These are phyloP conservation scores for Dipodomys spectabilis DNA, from an alignment of 2,113 vertebrate genomes.

Conservation along the genomic window DNA sequence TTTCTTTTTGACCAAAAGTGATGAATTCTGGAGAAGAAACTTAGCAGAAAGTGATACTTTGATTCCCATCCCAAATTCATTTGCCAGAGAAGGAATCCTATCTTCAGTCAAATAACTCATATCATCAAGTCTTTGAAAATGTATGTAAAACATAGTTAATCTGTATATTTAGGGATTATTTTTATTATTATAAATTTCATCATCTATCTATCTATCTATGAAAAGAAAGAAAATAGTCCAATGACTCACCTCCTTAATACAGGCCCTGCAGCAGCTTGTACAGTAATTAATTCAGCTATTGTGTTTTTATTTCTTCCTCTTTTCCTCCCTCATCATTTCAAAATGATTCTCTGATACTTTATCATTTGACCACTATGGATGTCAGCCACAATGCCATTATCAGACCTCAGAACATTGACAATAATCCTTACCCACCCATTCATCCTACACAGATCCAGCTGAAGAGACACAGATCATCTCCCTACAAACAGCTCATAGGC, in stretches of 20 bases:
- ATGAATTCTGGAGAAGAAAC: not conserved
- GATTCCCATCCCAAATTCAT: not conserved
- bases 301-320: not conserved
- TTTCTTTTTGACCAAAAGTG: not conserved
- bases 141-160: not conserved
- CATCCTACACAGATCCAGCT: not conserved
- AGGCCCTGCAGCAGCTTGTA: not conserved
- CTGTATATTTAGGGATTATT: conserved; percentile 33
- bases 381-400: not conserved
- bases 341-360: not conserved
- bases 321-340: not conserved
- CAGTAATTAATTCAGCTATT: not conserved
- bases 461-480: not conserved
- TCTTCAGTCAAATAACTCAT: not conserved
- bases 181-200: not conserved
- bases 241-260: not conserved
- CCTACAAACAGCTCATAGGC: not conserved
- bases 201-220: not conserved
- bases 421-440: not conserved
- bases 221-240: not conserved
- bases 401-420: not conserved
- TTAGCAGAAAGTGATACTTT: not conserved
- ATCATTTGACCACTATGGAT: conserved; percentile 45
- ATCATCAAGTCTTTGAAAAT: not conserved
- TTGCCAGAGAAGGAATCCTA: not conserved